These are phyloP conservation scores for Cryptotermes secundus DNA, from an alignment of 1,140 invertebrate genomes.

Conservation along the genomic window DNA sequence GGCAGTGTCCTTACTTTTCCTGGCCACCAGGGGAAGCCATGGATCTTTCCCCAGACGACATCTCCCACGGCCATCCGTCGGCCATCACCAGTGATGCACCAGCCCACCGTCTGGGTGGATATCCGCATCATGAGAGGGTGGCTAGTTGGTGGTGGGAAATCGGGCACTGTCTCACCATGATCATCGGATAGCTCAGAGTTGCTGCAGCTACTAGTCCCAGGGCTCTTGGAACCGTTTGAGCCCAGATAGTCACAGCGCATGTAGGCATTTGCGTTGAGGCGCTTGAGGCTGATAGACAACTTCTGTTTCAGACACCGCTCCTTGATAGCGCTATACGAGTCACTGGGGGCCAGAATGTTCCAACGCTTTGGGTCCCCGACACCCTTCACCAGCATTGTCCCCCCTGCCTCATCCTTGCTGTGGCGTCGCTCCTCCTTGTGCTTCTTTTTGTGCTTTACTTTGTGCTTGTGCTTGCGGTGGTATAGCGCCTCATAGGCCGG, in stretches of 20 bases:
- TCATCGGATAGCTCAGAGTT: slow-evolving; percentile 45
- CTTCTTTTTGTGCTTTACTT: slow-evolving; percentile 71
- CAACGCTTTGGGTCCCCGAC: neutral
- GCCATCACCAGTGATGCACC: slow-evolving; percentile 57
- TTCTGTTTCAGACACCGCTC: slow-evolving; percentile 73
- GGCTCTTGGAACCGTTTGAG: slow-evolving; percentile 50
- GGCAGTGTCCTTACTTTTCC: slow-evolving; percentile 58
- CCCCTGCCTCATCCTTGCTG: slow-evolving; percentile 38
- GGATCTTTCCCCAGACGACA: slow-evolving; percentile 87
- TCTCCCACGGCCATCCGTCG: slow-evolving; percentile 71
- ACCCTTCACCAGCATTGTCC: neutral
- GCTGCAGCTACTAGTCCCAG: slow-evolving; percentile 45
- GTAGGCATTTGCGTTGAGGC: slow-evolving; percentile 68
- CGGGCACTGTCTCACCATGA: slow-evolving; percentile 57
- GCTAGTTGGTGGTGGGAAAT: slow-evolving; percentile 56
- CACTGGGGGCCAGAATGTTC: slow-evolving; percentile 37
- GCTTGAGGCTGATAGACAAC: slow-evolving; percentile 71
- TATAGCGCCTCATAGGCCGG: slow-evolving; percentile 33
- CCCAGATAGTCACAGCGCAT: slow-evolving; percentile 56
- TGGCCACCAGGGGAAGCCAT: slow-evolving; percentile 89
- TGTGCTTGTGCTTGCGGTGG: slow-evolving; percentile 63
- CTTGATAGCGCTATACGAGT: slow-evolving; percentile 62
- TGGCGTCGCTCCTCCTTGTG: slow-evolving; percentile 61
- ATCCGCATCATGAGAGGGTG: slow-evolving; percentile 50
- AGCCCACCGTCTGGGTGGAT: slow-evolving; percentile 47